Evolutionary conservation across 2,113 vertebrate species (phyloP).

Genomic region (Propithecus coquereli): DNA sequence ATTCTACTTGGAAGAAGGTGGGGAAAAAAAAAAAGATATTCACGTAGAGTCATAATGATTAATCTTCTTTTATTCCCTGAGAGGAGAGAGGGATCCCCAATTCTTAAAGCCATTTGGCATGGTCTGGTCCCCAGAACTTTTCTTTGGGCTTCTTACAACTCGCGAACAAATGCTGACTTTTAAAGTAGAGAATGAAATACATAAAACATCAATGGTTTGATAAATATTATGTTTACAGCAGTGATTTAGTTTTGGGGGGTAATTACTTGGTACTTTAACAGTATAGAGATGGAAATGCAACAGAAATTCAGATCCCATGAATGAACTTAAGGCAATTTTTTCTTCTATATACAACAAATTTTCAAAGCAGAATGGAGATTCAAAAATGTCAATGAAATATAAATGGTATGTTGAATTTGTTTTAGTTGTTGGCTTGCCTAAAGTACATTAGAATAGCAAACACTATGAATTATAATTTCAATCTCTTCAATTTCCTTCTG

Average conservation of each 20-base stretch:
- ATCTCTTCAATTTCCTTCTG: constrained; percentile 24
- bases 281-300: not conserved
- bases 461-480: not conserved
- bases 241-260: not conserved
- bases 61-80: constrained; percentile 14
- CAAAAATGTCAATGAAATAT: not conserved
- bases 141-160: not conserved
- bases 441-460: not conserved
- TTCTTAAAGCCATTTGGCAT: not conserved
- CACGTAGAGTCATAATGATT: not conserved
- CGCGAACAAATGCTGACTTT: constrained; percentile 2
- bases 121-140: not conserved
- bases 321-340: not conserved
- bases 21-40: not conserved
- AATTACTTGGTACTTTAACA: constrained; percentile 2
- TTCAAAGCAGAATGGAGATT: not conserved
- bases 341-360: not conserved
- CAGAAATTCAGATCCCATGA: constrained; percentile 21
- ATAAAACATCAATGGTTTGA: not conserved
- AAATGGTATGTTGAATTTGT: not conserved
- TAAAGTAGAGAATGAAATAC: not conserved
- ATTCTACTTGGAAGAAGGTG: constrained; percentile 54
- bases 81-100: not conserved
- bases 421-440: not conserved
- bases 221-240: not conserved